Conservation (phyloP, 92 coral and sea anemone species). For the Heteractis magnifica region DNA sequence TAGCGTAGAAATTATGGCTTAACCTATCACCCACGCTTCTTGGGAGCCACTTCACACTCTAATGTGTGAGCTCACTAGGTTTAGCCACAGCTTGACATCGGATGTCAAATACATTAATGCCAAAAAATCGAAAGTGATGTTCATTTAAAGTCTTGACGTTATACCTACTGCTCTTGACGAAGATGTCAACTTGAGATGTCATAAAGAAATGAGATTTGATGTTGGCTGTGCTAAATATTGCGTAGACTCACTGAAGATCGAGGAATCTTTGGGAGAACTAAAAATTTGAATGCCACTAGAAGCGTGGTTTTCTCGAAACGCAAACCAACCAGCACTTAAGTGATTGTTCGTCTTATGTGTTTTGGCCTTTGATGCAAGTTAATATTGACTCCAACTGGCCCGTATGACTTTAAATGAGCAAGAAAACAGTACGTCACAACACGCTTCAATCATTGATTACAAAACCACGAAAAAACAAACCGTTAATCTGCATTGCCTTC, state of each 20-base stretch:
- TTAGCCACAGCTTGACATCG: constrained; percentile 21
- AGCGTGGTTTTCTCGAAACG: background rate
- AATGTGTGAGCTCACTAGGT: constrained; percentile 2
- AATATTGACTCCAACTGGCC: background rate
- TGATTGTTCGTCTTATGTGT: background rate
- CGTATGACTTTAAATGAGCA: background rate
- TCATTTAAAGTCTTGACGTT: constrained; percentile 30
- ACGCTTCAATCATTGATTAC: background rate
- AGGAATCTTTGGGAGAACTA: background rate
- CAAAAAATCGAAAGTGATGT: background rate
- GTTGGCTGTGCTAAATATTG: background rate
- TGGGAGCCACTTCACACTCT: constrained; percentile 16
- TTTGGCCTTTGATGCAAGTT: background rate
- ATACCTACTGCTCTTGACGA: constrained; percentile 14
- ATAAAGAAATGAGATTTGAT: background rate
- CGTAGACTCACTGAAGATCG: background rate
- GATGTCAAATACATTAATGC: constrained; percentile 11
- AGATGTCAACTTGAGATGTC: constrained; percentile 13
- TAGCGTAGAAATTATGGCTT: background rate
- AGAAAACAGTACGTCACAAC: background rate
- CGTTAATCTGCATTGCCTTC: constrained; percentile 18
- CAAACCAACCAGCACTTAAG: background rate
- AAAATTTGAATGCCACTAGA: background rate
- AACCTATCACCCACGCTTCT: background rate
- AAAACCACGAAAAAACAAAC: constrained; percentile 9